Evolutionary conservation across 2,888 invertebrate genomes (phyloP).

Genomic region (Pollenia angustigena): DNA sequence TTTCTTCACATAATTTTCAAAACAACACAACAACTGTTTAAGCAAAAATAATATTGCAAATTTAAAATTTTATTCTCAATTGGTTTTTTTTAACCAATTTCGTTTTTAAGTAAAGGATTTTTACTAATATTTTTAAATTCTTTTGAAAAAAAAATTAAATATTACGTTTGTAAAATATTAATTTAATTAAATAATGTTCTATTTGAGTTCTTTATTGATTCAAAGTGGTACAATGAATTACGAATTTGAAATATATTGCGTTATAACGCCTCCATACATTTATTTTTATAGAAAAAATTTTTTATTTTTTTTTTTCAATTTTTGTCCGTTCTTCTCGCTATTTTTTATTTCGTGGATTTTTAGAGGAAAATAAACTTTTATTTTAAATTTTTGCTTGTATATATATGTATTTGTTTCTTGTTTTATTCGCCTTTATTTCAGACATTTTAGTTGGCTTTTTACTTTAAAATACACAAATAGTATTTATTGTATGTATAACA

Average conservation of each 20-base stretch:
- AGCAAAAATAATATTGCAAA: no score
- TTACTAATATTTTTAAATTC: background rate
- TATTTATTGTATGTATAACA: slow-evolving; percentile 65
- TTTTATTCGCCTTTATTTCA: slow-evolving; percentile 61
- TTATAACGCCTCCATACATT: slow-evolving; percentile 73
- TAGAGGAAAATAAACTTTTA: slow-evolving; percentile 67
- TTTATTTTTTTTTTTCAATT: slow-evolving; percentile 27
- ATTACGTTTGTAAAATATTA: slow-evolving; percentile 20
- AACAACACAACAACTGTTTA: no score
- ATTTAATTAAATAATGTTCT: slow-evolving; percentile 29
- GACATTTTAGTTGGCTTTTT: slow-evolving; percentile 48
- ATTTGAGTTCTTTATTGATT: slow-evolving; percentile 29
- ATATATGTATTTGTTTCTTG: slow-evolving; percentile 26
- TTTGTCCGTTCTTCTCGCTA: slow-evolving; percentile 31
- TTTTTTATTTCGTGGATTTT: slow-evolving; percentile 13
- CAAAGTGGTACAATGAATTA: slow-evolving; percentile 62
- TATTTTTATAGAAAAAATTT: slow-evolving; percentile 67
- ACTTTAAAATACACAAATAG: slow-evolving; percentile 47
- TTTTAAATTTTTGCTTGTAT: slow-evolving; percentile 45
- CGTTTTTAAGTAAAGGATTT: no score
- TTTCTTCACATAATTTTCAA: no score
- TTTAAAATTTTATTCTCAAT: background rate
- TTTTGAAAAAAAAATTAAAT: background rate
- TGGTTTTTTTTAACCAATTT: no score
- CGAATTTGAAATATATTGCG: slow-evolving; percentile 76